These are phyloP conservation scores for Prunella strophiata DNA, from an alignment of 2,797 vertebrate species.

Conservation along the genomic window DNA sequence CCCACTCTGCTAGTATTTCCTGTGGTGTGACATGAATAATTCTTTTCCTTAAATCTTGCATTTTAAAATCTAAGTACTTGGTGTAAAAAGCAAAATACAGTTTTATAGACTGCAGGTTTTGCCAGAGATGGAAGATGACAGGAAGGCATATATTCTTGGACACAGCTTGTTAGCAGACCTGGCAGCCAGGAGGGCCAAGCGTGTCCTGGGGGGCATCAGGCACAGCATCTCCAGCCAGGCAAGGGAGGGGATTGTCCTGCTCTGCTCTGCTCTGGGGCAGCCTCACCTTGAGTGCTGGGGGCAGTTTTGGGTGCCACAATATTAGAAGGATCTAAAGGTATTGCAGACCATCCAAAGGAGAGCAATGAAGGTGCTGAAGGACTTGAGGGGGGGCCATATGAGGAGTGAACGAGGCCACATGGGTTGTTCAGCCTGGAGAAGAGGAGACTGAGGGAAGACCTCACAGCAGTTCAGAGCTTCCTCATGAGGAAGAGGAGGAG, in stretches of 20 bases:
- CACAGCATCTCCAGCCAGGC: accelerated
- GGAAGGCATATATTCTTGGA: not conserved
- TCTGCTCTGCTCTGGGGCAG: not conserved
- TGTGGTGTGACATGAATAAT: not conserved
- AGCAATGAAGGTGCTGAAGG: too few species aligned
- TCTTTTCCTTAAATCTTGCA: not conserved
- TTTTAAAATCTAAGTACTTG: not conserved
- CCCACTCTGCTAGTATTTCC: not conserved
- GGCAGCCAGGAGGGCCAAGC: not conserved
- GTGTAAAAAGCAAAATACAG: not conserved
- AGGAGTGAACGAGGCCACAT: not conserved
- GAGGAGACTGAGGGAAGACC: not conserved
- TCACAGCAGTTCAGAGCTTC: not conserved
- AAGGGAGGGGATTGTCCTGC: not conserved
- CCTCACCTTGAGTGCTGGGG: not conserved
- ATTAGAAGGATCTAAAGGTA: not conserved
- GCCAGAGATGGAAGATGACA: not conserved
- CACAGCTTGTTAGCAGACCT: not conserved
- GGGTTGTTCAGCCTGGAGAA: not conserved
- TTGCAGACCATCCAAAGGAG: not conserved
- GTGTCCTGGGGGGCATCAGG: accelerated
- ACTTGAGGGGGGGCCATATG: not conserved
- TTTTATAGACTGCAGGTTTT: not conserved
- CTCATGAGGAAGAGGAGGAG: not conserved
- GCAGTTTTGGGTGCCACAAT: not conserved